Evolutionary conservation across 2,113 vertebrate species (phyloP).

Genomic region (Odocoileus hemionus): DNA sequence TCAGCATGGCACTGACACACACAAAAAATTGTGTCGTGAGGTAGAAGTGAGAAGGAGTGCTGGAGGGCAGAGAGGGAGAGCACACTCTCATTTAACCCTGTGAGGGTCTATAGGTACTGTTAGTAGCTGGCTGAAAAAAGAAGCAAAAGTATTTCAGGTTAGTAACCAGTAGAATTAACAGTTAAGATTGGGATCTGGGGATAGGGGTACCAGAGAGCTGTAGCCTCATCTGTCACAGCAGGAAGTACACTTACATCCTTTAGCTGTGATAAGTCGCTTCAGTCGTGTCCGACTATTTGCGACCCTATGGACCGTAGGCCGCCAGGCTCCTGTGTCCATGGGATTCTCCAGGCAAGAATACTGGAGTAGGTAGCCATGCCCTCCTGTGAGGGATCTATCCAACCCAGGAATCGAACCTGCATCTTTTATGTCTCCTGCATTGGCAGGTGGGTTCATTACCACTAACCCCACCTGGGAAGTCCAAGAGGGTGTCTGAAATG

Average conservation of each 20-base stretch:
- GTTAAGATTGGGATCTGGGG: background rate
- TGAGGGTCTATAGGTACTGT: background rate
- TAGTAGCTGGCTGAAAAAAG: background rate
- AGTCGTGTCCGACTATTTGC: background rate
- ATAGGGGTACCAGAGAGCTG: background rate
- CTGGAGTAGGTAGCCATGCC: background rate
- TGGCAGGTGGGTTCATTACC: background rate
- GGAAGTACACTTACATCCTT: background rate
- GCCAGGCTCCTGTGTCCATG: background rate
- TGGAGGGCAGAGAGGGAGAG: background rate
- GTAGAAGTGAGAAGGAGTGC: background rate
- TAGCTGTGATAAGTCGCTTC: background rate
- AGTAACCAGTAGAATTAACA: background rate
- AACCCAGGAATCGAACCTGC: background rate
- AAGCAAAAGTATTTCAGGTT: background rate
- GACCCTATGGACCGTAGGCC: background rate
- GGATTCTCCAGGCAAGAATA: background rate
- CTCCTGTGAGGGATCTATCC: background rate
- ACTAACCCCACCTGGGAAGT: background rate
- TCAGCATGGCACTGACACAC: background rate
- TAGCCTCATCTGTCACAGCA: background rate
- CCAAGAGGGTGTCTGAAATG: background rate
- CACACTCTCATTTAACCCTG: background rate
- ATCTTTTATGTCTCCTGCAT: background rate
- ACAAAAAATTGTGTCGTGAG: background rate